Percentiles rank a stretch among this genome's conserved stretches.
Conservation (phyloP, 2,888 invertebrate species). For the Tromatobia lineatoria region DNA sequence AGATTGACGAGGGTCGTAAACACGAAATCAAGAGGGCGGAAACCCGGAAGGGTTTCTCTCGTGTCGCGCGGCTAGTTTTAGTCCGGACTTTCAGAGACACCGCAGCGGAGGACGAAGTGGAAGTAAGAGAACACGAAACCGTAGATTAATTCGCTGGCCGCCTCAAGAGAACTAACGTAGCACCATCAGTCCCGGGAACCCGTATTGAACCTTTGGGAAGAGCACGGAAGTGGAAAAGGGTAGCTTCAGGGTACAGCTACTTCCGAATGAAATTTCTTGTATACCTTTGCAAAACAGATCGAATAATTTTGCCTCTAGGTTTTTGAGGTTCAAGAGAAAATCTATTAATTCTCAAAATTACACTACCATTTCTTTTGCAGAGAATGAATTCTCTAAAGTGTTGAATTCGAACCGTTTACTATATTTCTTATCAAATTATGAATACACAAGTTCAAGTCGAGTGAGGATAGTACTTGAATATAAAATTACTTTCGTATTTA, state of each 20-base stretch:
- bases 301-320: not conserved
- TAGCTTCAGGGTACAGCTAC: not conserved
- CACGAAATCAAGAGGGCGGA: slow-evolving; percentile 35
- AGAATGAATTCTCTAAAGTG: not conserved
- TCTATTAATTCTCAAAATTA: not conserved
- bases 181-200: not conserved
- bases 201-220: not conserved
- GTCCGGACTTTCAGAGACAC: slow-evolving; percentile 3
- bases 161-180: not conserved
- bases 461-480: too few relatives aligned
- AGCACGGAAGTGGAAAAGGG: not conserved
- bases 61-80: slow-evolving; percentile 15
- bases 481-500: too few relatives aligned
- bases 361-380: not conserved
- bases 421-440: too few relatives aligned
- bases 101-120: not conserved
- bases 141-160: slow-evolving; percentile 11
- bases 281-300: not conserved
- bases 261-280: not conserved
- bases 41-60: slow-evolving; percentile 11
- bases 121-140: not conserved
- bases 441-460: too few relatives aligned
- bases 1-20: slow-evolving; percentile 33
- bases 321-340: not conserved
- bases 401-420: too few relatives aligned